These are phyloP conservation scores for Bruchidius siliquastri DNA, from an alignment of 2,888 invertebrate species.

Conservation along the genomic window DNA sequence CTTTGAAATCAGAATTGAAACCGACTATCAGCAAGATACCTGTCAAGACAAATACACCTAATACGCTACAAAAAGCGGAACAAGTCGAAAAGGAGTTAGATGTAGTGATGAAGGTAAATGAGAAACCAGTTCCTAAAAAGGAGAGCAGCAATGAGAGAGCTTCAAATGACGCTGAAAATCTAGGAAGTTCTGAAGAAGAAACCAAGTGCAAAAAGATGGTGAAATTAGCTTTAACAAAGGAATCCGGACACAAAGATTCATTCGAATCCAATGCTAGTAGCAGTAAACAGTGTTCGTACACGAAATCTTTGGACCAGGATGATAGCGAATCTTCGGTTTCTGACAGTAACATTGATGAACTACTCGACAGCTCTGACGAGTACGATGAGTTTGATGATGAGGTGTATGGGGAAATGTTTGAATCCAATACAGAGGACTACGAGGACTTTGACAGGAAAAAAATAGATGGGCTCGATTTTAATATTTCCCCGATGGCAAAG, in stretches of 20 bases:
- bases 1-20: constrained; percentile 33
- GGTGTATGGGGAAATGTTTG: constrained; percentile 49
- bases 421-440: constrained; percentile 35
- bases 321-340: constrained; percentile 47
- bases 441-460: constrained; percentile 25
- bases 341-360: constrained; percentile 46
- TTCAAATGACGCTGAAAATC: background rate
- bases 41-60: constrained; percentile 22
- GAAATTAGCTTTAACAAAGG: constrained; percentile 31
- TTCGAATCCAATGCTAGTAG: constrained; percentile 40
- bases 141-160: background rate
- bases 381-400: constrained; percentile 39
- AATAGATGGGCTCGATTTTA: constrained; percentile 30
- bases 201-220: background rate
- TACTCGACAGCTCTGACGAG: constrained; percentile 38
- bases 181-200: background rate
- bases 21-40: constrained; percentile 39
- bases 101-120: background rate
- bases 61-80: constrained; percentile 1
- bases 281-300: constrained; percentile 44
- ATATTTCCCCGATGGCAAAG: constrained; percentile 24
- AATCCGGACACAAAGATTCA: constrained; percentile 3
- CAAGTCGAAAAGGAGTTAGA: constrained; percentile 1
- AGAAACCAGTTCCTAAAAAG: background rate
- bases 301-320: constrained; percentile 42